Evolutionary conservation across 2,797 vertebrate genomes (phyloP), one percentile per base, ranked within the genome.

Genomic region (Premnoplex brunnescens): DNA sequence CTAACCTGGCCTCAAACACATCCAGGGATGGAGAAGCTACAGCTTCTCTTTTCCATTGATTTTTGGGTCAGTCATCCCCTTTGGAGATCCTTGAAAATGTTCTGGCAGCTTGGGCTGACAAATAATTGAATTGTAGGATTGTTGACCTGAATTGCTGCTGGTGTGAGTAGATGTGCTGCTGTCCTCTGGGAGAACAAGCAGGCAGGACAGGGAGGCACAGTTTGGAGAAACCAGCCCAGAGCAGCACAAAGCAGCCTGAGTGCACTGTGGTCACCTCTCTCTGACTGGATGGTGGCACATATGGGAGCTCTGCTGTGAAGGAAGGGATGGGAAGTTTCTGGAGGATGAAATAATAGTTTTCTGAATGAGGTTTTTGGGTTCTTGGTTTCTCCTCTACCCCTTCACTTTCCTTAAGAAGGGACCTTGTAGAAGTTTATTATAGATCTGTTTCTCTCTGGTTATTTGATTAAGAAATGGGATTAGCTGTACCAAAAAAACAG

Each of bases 301-400:
- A 23, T 36, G 26, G 26, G 27, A 62, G 26, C 19, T 87, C 23
- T 52, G 13, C 9, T 52, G 7, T 19, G 22, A 43, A 32, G 34
- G 12, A 41, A 63, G 21, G 27, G 32, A 32, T 56, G 15, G 10
- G 10, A n/a, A 39, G 1, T n/a, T 49, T 43, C 30, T 73, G 37
- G 59, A 59, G 66, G 15, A 17, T 48, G 22, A 11, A 75, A 76
- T 30, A 58, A 21, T 4, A 26, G 7, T 36, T 81, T 88, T 62
- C 36, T 72, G 69, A 14, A 28, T 15, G 28, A 88, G 6, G 2
- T 20, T 67, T 72, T 51, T 17, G 14, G 11, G 0, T 58, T 55
- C n/a, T 16, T 4, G 0, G 12, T 12, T 2, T 9, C 1, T 7
- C 1, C 4, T 3, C 4, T 8, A 15, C 6, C 3, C 17, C 27